Evolutionary conservation across 2,797 vertebrate genomes (phyloP), one percentile per base, ranked within the genome.

Genomic region (Eupleurogrammus muticus): DNA sequence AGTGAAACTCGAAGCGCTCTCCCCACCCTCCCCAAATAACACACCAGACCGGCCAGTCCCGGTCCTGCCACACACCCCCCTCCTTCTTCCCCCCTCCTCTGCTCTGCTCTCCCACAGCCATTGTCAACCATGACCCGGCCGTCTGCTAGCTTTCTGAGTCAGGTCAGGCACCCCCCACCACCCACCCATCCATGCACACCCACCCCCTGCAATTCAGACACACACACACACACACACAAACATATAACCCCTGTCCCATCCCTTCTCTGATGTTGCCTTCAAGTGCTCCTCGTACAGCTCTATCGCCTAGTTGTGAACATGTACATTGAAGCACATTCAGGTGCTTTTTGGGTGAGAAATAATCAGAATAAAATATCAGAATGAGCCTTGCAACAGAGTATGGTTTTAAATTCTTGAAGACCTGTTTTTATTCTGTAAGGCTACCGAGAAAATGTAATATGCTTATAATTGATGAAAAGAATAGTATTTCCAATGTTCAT

Each of bases 131-230:
- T 62, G 51, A 89, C 77, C 83, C 44, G 56, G 77, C 78, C 77
- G 84, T 89, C 87, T 90, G 87, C 83, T 87, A 52, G 74, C 63
- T 84, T 66, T 91, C 80, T 86, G 75, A 88, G 88, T 87, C 82
- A 84, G 81, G 80, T 88, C 80, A 79, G 47, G 44, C 42, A 36
- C 63, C 63, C 54, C 74, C 51, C 78, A 66, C 52, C 55, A 20
- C 52, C 48, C 62, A 19, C 38, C 66, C 53, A 65, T 54, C 51
- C 70, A 76, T 78, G 50, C 44, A 35, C 63, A 53, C 62, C 64
- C 66, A 53, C 61, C 56, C 66, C 24, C 62, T 52, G 49, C 51
- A 79, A 74, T 53, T 63, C 52, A 83, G 54, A 69, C 80, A 59
- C 44, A 74, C 36, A 34, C 53, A 46, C 60, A 56, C 61, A 23